Evolutionary conservation across 2,797 vertebrate species (phyloP).

Genomic region (Sebastes diaconus): DNA sequence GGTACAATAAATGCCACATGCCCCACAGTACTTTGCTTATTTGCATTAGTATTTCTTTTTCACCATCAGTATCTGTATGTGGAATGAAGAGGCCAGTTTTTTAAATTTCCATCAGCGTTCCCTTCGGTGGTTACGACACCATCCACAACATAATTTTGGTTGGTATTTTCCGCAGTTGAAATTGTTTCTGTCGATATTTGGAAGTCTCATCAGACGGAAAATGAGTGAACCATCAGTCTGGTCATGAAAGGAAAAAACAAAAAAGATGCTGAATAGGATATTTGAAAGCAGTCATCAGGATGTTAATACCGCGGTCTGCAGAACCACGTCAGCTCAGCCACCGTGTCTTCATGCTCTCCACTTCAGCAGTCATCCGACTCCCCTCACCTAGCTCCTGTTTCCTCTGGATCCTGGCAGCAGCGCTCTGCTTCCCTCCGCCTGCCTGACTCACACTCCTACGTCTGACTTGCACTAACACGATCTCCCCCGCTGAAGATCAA

Average conservation of each 20-base stretch:
- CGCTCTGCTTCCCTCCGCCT: neutral
- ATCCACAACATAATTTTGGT: slow-evolving; percentile 44
- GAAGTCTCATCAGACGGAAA: slow-evolving; percentile 19
- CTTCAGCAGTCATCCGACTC: slow-evolving; percentile 29
- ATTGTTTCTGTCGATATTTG: slow-evolving; percentile 21
- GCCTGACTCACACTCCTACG: slow-evolving; percentile 17
- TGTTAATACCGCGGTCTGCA: slow-evolving; percentile 35
- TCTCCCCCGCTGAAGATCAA: slow-evolving; percentile 20
- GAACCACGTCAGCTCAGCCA: slow-evolving; percentile 57
- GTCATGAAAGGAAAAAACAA: slow-evolving; percentile 21
- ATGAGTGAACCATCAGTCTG: slow-evolving; percentile 24
- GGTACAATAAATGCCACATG: slow-evolving; percentile 16
- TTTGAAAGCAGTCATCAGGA: slow-evolving; percentile 31
- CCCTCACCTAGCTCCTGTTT: slow-evolving; percentile 41
- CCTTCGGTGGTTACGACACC: slow-evolving; percentile 27
- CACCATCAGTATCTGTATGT: neutral
- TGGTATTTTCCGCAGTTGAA: slow-evolving; percentile 43
- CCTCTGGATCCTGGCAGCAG: slow-evolving; percentile 11
- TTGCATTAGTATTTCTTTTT: slow-evolving; percentile 24
- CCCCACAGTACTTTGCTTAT: slow-evolving; percentile 19
- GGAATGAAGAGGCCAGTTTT: neutral
- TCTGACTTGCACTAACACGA: slow-evolving; percentile 40
- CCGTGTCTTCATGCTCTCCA: neutral
- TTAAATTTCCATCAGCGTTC: slow-evolving; percentile 44
- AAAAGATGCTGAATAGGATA: slow-evolving; percentile 52